Conservation (phyloP, 2,888 invertebrate genomes). For the Apodemia mormo region DNA sequence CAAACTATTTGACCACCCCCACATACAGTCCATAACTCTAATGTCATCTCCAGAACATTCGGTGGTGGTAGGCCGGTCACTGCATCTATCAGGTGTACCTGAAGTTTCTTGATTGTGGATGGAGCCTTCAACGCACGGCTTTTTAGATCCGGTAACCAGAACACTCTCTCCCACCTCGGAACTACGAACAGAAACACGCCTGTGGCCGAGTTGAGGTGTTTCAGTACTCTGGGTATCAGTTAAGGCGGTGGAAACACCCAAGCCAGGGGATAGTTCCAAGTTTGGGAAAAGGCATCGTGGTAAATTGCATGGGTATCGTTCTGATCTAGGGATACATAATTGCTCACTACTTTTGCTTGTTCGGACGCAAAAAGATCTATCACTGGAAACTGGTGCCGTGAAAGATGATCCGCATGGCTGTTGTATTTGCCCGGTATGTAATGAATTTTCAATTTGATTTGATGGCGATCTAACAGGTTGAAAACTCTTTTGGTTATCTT, state of each 20-base stretch:
- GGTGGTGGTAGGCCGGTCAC: no score
- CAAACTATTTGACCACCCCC: conserved; percentile 33
- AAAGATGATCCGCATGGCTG: no score
- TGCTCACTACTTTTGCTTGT: conserved; percentile 19
- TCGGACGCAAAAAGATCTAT: conserved; percentile 25
- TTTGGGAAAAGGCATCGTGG: conserved; percentile 31
- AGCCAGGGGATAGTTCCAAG: conserved; percentile 32
- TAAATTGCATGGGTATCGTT: conserved; percentile 29
- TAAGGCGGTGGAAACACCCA: conserved; percentile 37
- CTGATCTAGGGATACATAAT: conserved; percentile 30
- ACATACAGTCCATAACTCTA: conserved; percentile 29
- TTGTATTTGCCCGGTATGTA: no score
- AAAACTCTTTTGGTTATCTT: no score
- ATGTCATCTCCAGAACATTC: conserved; percentile 1
- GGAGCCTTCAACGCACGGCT: conserved; percentile 27
- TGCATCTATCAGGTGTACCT: no score
- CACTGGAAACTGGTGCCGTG: conserved; percentile 3
- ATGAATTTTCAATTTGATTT: no score
- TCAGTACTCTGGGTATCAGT: conserved; percentile 29
- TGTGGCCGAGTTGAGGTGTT: conserved; percentile 28
- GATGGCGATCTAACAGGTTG: no score
- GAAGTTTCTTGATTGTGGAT: conserved; percentile 8
- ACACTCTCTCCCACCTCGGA: conserved; percentile 34
- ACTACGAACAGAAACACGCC: conserved; percentile 31
- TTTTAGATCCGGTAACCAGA: conserved; percentile 35